Conservation (phyloP, 2,797 vertebrate species). For the Sus cebifrons region DNA sequence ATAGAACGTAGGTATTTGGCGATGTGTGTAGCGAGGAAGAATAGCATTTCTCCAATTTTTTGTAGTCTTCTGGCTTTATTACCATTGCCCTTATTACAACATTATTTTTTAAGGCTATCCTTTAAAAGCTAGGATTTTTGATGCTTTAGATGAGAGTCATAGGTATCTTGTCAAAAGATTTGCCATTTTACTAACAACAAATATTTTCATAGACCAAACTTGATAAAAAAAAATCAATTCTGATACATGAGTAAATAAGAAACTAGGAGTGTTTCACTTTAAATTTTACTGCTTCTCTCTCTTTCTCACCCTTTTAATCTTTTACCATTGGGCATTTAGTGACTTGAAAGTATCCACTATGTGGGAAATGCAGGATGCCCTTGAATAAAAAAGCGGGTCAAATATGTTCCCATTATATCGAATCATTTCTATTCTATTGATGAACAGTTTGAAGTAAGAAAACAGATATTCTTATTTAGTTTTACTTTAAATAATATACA, state of each 20-base stretch:
- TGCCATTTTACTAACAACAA: not conserved
- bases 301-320: not conserved
- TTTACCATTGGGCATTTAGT: not conserved
- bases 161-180: slow-evolving; percentile 3
- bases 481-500: not conserved
- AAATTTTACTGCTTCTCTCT: not conserved
- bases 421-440: not conserved
- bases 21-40: not conserved
- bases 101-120: slow-evolving; percentile 15
- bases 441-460: not conserved
- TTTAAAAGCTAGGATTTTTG: slow-evolving; percentile 35
- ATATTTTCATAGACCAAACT: not conserved
- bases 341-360: not conserved
- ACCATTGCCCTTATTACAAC: not conserved
- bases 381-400: not conserved
- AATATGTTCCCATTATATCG: not conserved
- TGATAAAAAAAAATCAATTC: slow-evolving; percentile 23
- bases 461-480: not conserved
- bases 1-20: not conserved
- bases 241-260: not conserved
- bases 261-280: not conserved
- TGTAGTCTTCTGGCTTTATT: not conserved
- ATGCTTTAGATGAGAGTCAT: not conserved
- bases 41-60: not conserved
- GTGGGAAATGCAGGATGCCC: not conserved